Conservation (phyloP, 1,140 invertebrate species). For the silkworm (Bombyx mori) region ASM3026992v2 NC_085118.1:7919501-7920000, state of each 20-base stretch:
- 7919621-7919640: slow-evolving; percentile 37
- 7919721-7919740: too few species aligned
- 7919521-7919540: slow-evolving; percentile 57
- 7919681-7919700: neutral
- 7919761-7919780: too few species aligned
- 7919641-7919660: slow-evolving; percentile 7
- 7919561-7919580: slow-evolving; percentile 66
- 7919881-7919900: slow-evolving; percentile 22
- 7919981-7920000: slow-evolving; percentile 66
- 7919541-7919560: slow-evolving; percentile 52
- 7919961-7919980: slow-evolving; percentile 62
- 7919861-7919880: slow-evolving; percentile 17
- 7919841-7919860: too few species aligned
- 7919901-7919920: slow-evolving; percentile 34
- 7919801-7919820: too few species aligned
- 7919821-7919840: too few species aligned
- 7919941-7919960: slow-evolving; percentile 44
- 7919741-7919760: too few species aligned
- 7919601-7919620: slow-evolving; percentile 49
- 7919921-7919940: slow-evolving; percentile 39
- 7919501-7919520: slow-evolving; percentile 44
- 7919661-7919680: neutral
- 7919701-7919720: too few species aligned
- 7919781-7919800: too few species aligned
- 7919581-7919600: slow-evolving; percentile 52